Evolutionary conservation across 2,888 invertebrate species (phyloP), one percentile per base, ranked within the genome.

Genomic region (Ectemnius cavifrons): DNA sequence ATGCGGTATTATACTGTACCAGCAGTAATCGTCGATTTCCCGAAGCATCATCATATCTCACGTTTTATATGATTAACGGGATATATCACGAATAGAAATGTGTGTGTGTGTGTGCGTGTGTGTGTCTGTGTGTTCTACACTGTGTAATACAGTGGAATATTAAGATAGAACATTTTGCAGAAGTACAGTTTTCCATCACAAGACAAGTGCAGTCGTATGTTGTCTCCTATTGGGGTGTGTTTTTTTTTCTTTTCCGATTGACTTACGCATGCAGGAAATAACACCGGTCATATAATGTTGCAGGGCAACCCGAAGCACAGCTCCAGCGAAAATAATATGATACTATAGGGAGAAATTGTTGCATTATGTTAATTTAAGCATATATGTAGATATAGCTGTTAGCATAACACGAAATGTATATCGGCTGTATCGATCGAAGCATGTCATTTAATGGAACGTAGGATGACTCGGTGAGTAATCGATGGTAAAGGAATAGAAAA

Each of bases 1-100:
- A 18, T 52, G 18, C 20, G 58, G 63, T 77, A 78, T 77, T 78
- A 77, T 73, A 78, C 78, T 78, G 78, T 73, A 58, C 78, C 78
- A 78, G 78, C 77, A 78, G 78, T 78, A 78, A 73, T 71, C 45
- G 57, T 57, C 23, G 58, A 37, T 16, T 59, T n/a, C n/a, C n/a
- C 59, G 60, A 56, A 52, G 47, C 63, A 49, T 23, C 37, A 11
- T 23, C 37, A 8, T 37, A 0, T 11, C 28, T 8, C 3, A n/a
- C 37, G 37, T 37, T 23, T 23, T 23, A 23, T 37, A 6, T n/a
- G 2, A 16, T 4, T 4, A 37, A 11, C 16, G 2, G 46, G 4
- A 45, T 23, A 3, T 23, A 23, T 64, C 11, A 49, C 52, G 47
- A 27, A 57, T 18, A 57, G n/a, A n/a, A 13, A 0, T 57, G 23